Evolutionary conservation across 2,797 vertebrate species (phyloP).

Genomic region (Huso huso): DNA sequence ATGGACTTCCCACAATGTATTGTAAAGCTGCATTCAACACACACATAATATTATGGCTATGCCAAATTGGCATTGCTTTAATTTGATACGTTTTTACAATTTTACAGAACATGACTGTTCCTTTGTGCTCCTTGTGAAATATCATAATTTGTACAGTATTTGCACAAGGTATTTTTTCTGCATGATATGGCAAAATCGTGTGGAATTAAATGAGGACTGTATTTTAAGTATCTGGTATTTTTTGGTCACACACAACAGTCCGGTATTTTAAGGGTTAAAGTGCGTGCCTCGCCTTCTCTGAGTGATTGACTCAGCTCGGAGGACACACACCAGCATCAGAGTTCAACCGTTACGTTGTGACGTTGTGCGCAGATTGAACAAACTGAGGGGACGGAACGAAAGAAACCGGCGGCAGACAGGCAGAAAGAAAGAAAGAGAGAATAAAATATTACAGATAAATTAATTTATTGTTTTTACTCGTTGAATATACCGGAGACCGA

Average conservation of each 20-base stretch:
- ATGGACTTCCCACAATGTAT: no score
- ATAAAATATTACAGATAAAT: background rate
- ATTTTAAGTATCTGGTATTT: background rate
- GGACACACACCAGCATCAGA: background rate
- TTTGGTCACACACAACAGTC: background rate
- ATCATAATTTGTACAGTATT: no score
- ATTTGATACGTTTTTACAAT: no score
- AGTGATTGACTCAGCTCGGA: background rate
- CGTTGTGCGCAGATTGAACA: constrained; percentile 12
- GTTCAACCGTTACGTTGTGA: constrained; percentile 17
- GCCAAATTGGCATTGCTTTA: no score
- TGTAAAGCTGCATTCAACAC: no score
- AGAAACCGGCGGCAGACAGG: constrained; percentile 12
- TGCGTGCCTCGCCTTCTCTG: constrained; percentile 10
- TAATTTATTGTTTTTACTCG: background rate
- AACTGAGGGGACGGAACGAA: constrained; percentile 14
- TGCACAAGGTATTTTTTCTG: background rate
- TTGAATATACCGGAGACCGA: background rate
- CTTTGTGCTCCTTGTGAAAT: no score
- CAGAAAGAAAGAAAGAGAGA: constrained; percentile 7
- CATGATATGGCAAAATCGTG: background rate
- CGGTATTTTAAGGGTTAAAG: background rate
- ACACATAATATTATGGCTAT: no score
- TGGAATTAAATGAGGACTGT: background rate
- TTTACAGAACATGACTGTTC: no score